A percentile compares a stretch with the other conserved stretches of the same genome.
phyloP scores from a whole-genome alignment of 2,888 invertebrate genomes.

The Helleia helle region DNA sequence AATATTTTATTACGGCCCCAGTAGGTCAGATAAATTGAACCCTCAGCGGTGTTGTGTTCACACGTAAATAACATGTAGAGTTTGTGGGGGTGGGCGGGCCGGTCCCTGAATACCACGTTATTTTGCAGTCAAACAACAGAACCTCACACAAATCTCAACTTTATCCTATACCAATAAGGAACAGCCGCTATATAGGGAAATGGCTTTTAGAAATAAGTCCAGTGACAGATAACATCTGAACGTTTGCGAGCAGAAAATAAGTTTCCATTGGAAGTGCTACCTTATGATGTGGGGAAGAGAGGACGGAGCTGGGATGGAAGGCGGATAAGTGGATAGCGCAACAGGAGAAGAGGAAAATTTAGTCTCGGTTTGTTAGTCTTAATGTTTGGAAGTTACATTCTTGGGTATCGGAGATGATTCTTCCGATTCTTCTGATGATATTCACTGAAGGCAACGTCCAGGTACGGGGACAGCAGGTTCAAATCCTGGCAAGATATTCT shows the following conservation, averaged over 20 bases:
- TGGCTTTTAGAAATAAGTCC: background rate
- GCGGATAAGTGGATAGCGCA: conserved; percentile 54
- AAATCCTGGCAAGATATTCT: too few relatives aligned
- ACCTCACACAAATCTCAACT: conserved; percentile 24
- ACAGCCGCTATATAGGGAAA: conserved; percentile 18
- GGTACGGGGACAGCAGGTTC: too few relatives aligned
- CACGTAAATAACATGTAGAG: conserved; percentile 73
- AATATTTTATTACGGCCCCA: conserved; percentile 68
- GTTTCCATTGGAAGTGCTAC: conserved; percentile 33
- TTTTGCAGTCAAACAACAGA: conserved; percentile 13
- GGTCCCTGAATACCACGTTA: conserved; percentile 26
- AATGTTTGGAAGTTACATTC: conserved; percentile 32
- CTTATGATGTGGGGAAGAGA: conserved; percentile 34
- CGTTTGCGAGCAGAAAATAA: conserved; percentile 39
- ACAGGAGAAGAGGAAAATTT: conserved; percentile 54
- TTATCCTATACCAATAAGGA: conserved; percentile 27
- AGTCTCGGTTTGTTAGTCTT: conserved; percentile 63
- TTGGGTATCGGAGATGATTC: background rate
- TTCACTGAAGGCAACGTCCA: too few relatives aligned
- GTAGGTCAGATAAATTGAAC: conserved; percentile 74
- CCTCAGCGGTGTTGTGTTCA: conserved; percentile 67
- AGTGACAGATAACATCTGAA: conserved; percentile 42
- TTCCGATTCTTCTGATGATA: too few relatives aligned
- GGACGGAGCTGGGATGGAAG: conserved; percentile 21
- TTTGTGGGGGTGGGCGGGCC: conserved; percentile 43